Evolutionary conservation across 2,888 invertebrate species (phyloP).

Genomic region (Tiphia femorata): DNA sequence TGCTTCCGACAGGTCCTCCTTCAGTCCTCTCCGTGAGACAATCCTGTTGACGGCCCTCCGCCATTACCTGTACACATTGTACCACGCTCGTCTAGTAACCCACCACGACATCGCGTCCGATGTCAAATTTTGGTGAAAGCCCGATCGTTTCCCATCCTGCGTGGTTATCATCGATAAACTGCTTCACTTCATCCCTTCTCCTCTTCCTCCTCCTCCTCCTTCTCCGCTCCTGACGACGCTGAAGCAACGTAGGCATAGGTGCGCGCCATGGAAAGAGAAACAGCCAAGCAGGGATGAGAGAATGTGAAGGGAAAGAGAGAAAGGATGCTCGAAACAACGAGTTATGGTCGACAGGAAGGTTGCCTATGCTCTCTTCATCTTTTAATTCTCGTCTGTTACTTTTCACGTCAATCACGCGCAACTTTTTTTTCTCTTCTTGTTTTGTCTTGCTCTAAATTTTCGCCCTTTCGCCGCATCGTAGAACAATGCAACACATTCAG

Average conservation of each 20-base stretch:
- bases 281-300: background rate
- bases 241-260: constrained; percentile 22
- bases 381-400: constrained; percentile 45
- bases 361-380: too few relatives aligned
- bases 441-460: constrained; percentile 25
- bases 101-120: constrained; percentile 56
- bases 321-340: constrained; percentile 27
- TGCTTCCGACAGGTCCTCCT: constrained; percentile 42
- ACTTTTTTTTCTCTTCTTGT: constrained; percentile 3
- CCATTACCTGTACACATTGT: constrained; percentile 54
- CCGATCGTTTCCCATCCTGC: constrained; percentile 41
- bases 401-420: background rate
- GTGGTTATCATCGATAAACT: constrained; percentile 58
- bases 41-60: constrained; percentile 35
- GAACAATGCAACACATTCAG: too few relatives aligned
- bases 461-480: too few relatives aligned
- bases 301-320: constrained; percentile 17
- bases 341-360: constrained; percentile 28
- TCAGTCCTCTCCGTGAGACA: constrained; percentile 36
- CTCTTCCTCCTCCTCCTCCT: too few relatives aligned
- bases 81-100: constrained; percentile 34
- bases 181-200: too few relatives aligned
- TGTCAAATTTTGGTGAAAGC: constrained; percentile 51
- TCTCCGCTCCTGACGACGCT: constrained; percentile 21
- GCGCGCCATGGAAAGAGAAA: background rate